Base-by-base conservation (phyloP, 2,888 invertebrate species). In the Cheilosia vulpina region DNA sequence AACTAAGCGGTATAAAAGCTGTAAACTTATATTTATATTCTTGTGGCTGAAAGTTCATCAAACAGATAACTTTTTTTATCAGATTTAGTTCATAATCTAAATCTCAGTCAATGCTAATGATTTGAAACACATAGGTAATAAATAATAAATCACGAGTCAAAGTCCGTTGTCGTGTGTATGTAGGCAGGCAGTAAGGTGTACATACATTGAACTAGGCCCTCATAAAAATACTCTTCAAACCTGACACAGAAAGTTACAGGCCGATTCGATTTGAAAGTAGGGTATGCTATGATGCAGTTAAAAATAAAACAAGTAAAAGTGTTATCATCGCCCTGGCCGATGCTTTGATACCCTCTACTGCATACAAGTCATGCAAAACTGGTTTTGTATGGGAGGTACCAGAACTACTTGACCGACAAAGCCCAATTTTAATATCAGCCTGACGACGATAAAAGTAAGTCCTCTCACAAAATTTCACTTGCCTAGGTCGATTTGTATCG, bases 21-120 rank as follows among this genome's bases (percentile, higher is more conserved):
- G 7, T 19, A 2, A 76, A 65, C 65, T 58, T 45, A 27, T 27
- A 15, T 81, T 52, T 76, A 65, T 76, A 81, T 50, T 34, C 52
- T 31, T 45, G 5, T 55, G 9, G 38, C 17, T 9, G 19, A 57
- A 55, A 24, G 24, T 43, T 7, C 9, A 19, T 45, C 43, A 53
- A 60, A 24, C 60, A 21, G 52, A 9, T 31, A 31, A 57, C 76
- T 45, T 53, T 21, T 4, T 31, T 52, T 72, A 72, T 62, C 72
- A 34, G 17, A 45, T 53, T n/a, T 27, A 38, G 15, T 43, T 43
- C 4, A 19, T 63, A 81, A 77, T 82, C 58, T 76, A 34, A 72
- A 72, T 73, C 68, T 68, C 66, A 66, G 43, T 4, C n/a, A 50
- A 21, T 55, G 31, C 66, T 60, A 53, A 43, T 55, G 21, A 63